These are phyloP conservation scores for Sorex maritimensis DNA, from an alignment of 2,797 vertebrate species.

Conservation along the genomic window DNA sequence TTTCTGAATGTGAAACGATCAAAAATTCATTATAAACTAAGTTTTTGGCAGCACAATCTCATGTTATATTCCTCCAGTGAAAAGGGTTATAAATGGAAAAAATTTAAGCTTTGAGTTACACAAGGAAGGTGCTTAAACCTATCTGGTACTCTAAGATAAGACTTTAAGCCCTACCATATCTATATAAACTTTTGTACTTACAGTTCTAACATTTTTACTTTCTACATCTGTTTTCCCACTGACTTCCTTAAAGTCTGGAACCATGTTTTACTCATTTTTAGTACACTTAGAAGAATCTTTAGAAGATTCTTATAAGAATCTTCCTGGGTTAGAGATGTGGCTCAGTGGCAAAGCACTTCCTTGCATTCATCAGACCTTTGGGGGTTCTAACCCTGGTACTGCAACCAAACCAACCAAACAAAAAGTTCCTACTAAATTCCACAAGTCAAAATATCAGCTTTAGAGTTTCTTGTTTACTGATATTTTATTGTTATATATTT, in stretches of 20 bases:
- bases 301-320: background rate
- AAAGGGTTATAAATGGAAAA: background rate
- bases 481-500: background rate
- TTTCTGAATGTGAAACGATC: no score
- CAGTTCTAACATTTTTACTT: conserved; percentile 10
- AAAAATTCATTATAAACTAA: background rate
- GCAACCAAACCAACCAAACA: background rate
- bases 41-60: no score
- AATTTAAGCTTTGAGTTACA: conserved; percentile 24
- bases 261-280: conserved; percentile 31
- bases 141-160: background rate
- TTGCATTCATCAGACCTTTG: no score
- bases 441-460: conserved; percentile 9
- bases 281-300: conserved; percentile 13
- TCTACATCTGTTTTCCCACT: background rate
- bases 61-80: background rate
- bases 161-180: background rate
- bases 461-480: conserved; percentile 23
- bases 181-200: background rate
- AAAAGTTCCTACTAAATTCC: background rate
- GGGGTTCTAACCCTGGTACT: no score
- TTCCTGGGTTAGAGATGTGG: background rate
- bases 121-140: background rate
- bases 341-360: no score
- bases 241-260: conserved; percentile 13